Conservation (phyloP, 2,888 invertebrate genomes). For the Cylindroiulus punctatus region DNA sequence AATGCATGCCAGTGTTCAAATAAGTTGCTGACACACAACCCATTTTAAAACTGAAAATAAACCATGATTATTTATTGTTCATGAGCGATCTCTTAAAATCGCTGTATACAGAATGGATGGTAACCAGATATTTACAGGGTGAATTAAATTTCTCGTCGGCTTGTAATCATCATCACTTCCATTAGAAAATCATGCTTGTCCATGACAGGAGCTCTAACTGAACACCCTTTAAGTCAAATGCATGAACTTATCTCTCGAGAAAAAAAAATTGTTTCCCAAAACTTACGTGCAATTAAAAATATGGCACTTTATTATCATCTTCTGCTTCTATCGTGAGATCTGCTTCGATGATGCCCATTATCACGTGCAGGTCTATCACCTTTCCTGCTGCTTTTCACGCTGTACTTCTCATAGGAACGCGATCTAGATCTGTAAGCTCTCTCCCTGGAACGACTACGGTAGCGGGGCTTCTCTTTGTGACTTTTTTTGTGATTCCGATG, state of each 20-base stretch:
- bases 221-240: neutral
- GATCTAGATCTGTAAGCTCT: constrained; percentile 54
- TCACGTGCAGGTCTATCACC: constrained; percentile 50
- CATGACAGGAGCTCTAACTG: neutral
- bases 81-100: neutral
- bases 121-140: neutral
- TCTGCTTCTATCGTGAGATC: constrained; percentile 56
- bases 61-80: constrained; percentile 43
- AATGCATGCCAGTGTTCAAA: constrained; percentile 14
- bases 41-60: constrained; percentile 44
- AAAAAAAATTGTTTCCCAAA: neutral
- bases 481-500: constrained; percentile 57
- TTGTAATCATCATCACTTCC: neutral
- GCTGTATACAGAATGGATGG: constrained; percentile 8
- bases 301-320: constrained; percentile 43
- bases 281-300: constrained; percentile 11
- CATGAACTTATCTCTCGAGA: neutral
- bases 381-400: constrained; percentile 53
- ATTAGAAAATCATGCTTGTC: neutral
- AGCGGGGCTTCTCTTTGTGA: constrained; percentile 52
- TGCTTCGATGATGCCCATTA: constrained; percentile 58
- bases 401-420: constrained; percentile 55
- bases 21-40: neutral
- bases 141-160: neutral
- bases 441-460: constrained; percentile 57